Evolutionary conservation across 2,113 vertebrate species (phyloP), one percentile per base, ranked within the genome.

Genomic region (Asarcornis scutulata): DNA sequence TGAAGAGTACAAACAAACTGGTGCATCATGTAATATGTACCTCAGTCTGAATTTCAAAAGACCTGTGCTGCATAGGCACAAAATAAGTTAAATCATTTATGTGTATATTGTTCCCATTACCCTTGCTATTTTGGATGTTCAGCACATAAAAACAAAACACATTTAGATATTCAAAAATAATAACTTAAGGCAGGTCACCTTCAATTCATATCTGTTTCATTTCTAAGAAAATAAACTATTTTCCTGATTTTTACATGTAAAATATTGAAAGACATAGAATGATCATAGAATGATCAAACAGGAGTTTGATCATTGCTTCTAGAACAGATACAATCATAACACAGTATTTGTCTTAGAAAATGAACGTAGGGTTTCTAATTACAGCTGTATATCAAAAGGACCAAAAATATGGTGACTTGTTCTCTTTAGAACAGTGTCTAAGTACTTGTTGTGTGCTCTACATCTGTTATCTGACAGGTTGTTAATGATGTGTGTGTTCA

Each of bases 381-480:
- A 81, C 44, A 96, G 76, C 27, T 86, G 52, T 79, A 68, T 76
- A 93, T 91, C 76, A 96, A 84, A 93, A 84, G 53, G 34, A 88
- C 36, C 74, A 83, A 83, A 91, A 80, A 78, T 55, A 64, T 29
- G 18, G 31, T 84, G 73, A 58, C 53, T 93, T 20, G 2, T 56
- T 96, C 86, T 96, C 86, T 46, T 92, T 92, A 69, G 83, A 84
- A 88, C 26, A 79, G 44, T 55, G 58, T 82, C 52, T 72, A 94
- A 84, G 73, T 64, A 69, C 63, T 88, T 88, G 60, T 75, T 90
- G 66, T 92, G 58, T 64, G 50, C 77, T 82, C 13, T 94, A 58
- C 95, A 95, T 86, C 88, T 94, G 92, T 82, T 95, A 84, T 53
- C 86, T 76, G 86, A 79, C 86, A 95, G 53, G 48, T 91, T 96